Conservation (phyloP, 35 echinoderm and acorn worm genomes). For the Ophiothrix spiculata region DNA sequence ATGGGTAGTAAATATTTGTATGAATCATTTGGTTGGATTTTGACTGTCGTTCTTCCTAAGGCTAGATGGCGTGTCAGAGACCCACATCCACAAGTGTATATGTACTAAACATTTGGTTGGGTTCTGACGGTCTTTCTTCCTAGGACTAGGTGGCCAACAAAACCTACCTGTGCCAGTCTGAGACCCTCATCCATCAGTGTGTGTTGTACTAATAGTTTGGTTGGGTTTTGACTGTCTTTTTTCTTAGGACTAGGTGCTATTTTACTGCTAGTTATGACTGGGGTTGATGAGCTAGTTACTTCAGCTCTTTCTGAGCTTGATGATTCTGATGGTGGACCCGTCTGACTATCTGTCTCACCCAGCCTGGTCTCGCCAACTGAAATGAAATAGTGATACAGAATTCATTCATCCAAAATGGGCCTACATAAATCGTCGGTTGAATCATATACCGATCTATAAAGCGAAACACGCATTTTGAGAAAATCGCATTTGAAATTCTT, state of each 20-base stretch:
- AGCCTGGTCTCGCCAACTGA: background rate
- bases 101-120: no score
- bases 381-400: constrained; percentile 22
- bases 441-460: background rate
- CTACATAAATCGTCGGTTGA: no score
- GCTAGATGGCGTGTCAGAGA: no score
- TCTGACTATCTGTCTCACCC: background rate
- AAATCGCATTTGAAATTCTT: no score
- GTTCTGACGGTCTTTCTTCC: no score
- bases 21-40: no score
- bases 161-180: constrained; percentile 60
- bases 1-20: no score
- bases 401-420: no score
- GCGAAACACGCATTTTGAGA: no score
- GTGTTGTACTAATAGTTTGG: constrained; percentile 61
- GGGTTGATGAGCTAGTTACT: background rate
- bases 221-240: constrained; percentile 42
- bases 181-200: constrained; percentile 82
- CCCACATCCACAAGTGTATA: no score
- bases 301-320: constrained; percentile 8
- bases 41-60: no score
- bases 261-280: background rate
- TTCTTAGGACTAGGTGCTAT: constrained; percentile 17
- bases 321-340: background rate
- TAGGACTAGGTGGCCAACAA: no score